Base-by-base conservation (phyloP, 2,888 invertebrate genomes). In the Strigamia transsilvanica region DNA sequence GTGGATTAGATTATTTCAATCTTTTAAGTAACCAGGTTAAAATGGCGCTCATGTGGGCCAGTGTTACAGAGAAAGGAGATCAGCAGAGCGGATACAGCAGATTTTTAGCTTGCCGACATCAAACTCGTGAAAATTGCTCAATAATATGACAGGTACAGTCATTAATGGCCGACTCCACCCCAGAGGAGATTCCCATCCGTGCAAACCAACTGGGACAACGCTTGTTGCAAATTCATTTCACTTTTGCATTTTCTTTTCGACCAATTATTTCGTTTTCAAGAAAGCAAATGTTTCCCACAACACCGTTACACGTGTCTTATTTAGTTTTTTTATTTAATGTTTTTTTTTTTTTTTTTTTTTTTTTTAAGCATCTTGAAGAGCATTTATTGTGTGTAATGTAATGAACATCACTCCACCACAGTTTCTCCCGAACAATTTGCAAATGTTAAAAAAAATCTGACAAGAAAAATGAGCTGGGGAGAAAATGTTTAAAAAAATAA, bases 51-150 rank as follows among this genome's bases (percentile, higher is more conserved):
- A 46, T 46, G 46, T 46, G 46, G 46, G 46, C 46, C 46, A 46
- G 46, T 46, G 46, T 46, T 46, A 46, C 46, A 46, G 46, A 46
- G 46, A 46, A 46, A 46, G 46, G 46, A 46, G 46, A 46, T 46
- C 46, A 46, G 46, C 46, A 46, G 46, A 46, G 46, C 46, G 46
- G 46, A 46, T 46, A 46, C n/a, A n/a, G 46, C 46, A n/a, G 46
- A 46, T 46, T 46, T 42, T 38, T 38, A 38, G 10, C 38, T 38
- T 38, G 38, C 38, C 38, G 15, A 15, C 46, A 46, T 46, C 46
- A 46, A 46, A 46, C 38, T 46, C 46, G 15, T 15, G 12, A 46
- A 46, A 46, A 46, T 46, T 46, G 46, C 46, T 46, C n/a, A 13
- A 46, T 46, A 46, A 46, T 38, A 6, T 46, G 46, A n/a, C 46